These are phyloP conservation scores for Eurois occulta DNA, from an alignment of 2,888 invertebrate species.

Conservation along the genomic window DNA sequence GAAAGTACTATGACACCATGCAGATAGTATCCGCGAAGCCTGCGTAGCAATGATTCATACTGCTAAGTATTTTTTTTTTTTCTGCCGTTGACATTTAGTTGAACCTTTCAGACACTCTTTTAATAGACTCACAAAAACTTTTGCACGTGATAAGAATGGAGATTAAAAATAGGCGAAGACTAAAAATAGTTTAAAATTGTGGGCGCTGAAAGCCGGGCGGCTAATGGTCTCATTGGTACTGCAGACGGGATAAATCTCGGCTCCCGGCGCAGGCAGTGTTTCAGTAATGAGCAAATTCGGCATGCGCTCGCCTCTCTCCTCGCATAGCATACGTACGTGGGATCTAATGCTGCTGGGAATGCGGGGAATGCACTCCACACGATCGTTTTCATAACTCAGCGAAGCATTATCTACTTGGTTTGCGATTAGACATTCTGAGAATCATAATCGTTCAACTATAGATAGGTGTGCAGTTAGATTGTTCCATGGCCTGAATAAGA, in stretches of 20 bases:
- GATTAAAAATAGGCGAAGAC: slow-evolving; percentile 26
- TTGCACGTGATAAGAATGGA: slow-evolving; percentile 19
- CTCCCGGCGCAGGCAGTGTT: slow-evolving; percentile 72
- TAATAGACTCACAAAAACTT: neutral
- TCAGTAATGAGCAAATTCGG: slow-evolving; percentile 85
- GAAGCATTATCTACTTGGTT: slow-evolving; percentile 58
- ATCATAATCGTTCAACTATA: slow-evolving; percentile 46
- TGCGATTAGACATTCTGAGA: slow-evolving; percentile 54
- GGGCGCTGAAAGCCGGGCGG: slow-evolving; percentile 71
- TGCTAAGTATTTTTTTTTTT: slow-evolving; percentile 15
- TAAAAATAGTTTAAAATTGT: slow-evolving; percentile 65
- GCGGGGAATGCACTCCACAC: slow-evolving; percentile 72
- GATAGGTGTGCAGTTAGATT: slow-evolving; percentile 16
- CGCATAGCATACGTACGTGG: slow-evolving; percentile 68
- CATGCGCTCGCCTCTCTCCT: slow-evolving; percentile 72
- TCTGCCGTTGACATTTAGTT: slow-evolving; percentile 5
- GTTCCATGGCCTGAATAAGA: slow-evolving; percentile 4
- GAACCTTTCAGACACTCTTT: slow-evolving; percentile 12
- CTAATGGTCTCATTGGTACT: slow-evolving; percentile 81
- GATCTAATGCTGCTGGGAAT: slow-evolving; percentile 71
- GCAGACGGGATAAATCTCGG: slow-evolving; percentile 79
- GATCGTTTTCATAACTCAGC: slow-evolving; percentile 55
- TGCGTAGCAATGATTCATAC: slow-evolving; percentile 14
- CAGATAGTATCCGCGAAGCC: slow-evolving; percentile 17
- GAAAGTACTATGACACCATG: slow-evolving; percentile 41